phyloP scores from a whole-genome alignment of 1,140 invertebrate genomes.

The Papilio polyxenes region DNA sequence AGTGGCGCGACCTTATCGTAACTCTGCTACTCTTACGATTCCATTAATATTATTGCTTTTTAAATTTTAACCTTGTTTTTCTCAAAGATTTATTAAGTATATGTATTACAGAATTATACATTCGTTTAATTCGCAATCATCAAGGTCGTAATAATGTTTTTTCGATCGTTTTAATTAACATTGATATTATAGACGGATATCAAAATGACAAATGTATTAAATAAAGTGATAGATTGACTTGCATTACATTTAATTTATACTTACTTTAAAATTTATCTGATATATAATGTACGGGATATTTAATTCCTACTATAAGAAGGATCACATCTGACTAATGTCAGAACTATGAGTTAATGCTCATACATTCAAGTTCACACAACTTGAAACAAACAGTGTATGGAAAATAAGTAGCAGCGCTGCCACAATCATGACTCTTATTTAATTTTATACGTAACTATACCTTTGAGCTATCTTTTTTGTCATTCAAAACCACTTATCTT shows the following conservation, averaged over 20 bases:
- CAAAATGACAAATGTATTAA: neutral
- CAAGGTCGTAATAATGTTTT: neutral
- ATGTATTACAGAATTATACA: neutral
- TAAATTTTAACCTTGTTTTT: neutral
- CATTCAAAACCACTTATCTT: neutral
- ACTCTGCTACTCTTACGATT: neutral
- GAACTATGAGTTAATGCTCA: too few relatives aligned
- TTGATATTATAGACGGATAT: neutral
- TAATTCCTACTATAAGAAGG: too few relatives aligned
- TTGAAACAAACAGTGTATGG: too few relatives aligned
- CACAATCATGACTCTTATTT: too few relatives aligned
- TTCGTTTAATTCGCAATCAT: neutral
- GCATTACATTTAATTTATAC: too few relatives aligned
- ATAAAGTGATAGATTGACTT: too few relatives aligned
- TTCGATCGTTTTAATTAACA: neutral
- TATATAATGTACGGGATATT: too few relatives aligned
- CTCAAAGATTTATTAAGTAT: neutral
- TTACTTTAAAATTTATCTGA: too few relatives aligned
- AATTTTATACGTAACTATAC: too few relatives aligned
- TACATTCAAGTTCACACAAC: neutral
- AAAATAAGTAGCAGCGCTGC: too few relatives aligned
- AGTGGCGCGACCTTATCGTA: neutral
- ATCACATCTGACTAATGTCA: too few relatives aligned
- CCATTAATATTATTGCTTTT: slow-evolving; percentile 25
- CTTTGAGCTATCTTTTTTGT: neutral